Evolutionary conservation across 53 echinoderm and acorn worm species (phyloP), one percentile per base, ranked within the genome.

Genomic region (Actinopyga echinites): DNA sequence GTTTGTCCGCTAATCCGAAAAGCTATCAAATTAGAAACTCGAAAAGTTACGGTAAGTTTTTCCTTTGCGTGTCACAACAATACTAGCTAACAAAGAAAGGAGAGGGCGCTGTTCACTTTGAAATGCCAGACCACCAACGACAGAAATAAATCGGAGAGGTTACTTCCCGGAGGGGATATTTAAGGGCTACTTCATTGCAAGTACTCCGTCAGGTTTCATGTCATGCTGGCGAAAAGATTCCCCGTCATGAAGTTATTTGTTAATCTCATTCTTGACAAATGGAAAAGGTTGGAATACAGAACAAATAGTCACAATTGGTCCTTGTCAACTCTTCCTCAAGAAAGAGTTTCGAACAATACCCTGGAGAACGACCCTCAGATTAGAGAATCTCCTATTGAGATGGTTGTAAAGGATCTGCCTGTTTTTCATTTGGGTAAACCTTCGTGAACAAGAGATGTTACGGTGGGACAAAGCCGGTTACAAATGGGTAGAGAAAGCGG

Each of bases 401-500:
- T 30, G 34, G 68, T 31, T 35, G 32, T 67, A 67, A 67, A 67
- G 68, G 68, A 67, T 67, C 68, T n/a, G 35, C 30, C 21, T 67
- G 68, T 67, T 67, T 67, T 67, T 67, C 68, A 67, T 35, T 67
- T 67, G 68, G 68, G 68, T 67, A 67, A 67, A 67, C 38, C 68
- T 15, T 35, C n/a, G 35, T 20, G 68, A n/a, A 67, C 68, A 67
- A 67, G 40, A 67, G 68, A 67, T 67, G 68, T 67, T 33, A 38
- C 33, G 6, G 34, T 30, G 3, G 68, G 8, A 67, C 68, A 67
- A 67, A 36, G 34, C 35, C 22, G 68, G 68, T 67, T 37, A 30
- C 37, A 67, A 67, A 67, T 67, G 68, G 68, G n/a, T 20, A 67
- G n/a, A 67, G 68, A 67, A 67, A 32, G 68, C 68, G 35, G 68